phyloP scores from a whole-genome alignment of 23 tunicate species.

The Halocynthia aurantium region DNA sequence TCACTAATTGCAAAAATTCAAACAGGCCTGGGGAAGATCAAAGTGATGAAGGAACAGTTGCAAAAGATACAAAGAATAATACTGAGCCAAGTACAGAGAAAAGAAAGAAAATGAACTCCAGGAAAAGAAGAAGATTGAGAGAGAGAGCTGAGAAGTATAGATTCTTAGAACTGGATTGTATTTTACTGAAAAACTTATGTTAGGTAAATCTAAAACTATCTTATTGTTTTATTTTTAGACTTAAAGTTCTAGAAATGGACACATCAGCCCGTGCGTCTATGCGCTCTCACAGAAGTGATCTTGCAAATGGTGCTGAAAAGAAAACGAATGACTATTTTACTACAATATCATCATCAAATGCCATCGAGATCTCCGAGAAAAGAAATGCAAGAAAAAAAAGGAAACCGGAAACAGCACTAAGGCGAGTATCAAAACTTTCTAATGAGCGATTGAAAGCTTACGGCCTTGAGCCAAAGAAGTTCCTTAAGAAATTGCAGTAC shows the following conservation, averaged over 20 bases:
- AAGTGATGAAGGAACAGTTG: background rate
- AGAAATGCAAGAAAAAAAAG: background rate
- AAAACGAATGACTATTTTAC: background rate
- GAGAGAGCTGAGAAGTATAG: slow-evolving; percentile 26
- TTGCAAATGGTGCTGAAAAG: background rate
- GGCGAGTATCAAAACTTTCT: slow-evolving; percentile 31
- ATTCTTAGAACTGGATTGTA: background rate
- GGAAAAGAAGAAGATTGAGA: slow-evolving; percentile 50
- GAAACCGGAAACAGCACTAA: slow-evolving; percentile 3
- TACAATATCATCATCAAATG: too few relatives aligned
- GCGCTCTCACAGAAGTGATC: background rate
- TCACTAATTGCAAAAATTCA: background rate
- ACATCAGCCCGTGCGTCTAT: background rate
- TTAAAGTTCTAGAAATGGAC: slow-evolving; percentile 10
- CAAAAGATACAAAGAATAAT: too few relatives aligned
- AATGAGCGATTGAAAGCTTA: slow-evolving; percentile 54
- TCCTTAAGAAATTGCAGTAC: slow-evolving; percentile 43
- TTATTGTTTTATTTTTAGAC: background rate
- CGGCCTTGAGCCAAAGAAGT: slow-evolving; percentile 63
- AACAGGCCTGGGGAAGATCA: background rate
- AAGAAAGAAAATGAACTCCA: slow-evolving; percentile 42
- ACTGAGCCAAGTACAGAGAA: background rate
- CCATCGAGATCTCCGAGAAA: background rate
- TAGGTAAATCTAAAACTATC: too few relatives aligned
- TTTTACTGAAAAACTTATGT: background rate